Conservation (phyloP, 35 echinoderm and acorn worm species). For the Heliocidaris erythrogramma region DNA sequence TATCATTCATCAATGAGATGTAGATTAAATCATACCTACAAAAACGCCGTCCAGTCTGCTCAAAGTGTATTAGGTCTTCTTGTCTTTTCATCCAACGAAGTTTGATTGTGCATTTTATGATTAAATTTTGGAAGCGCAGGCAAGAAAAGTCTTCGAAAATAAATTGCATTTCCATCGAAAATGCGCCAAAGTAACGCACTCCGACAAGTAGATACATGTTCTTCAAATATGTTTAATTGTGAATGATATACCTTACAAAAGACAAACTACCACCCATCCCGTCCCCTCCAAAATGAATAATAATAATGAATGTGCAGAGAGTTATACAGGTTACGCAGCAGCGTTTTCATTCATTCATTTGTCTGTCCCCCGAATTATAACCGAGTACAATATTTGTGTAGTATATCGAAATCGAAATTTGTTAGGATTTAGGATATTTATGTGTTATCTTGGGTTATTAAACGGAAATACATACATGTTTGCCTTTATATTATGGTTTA, state of each 20-base stretch:
- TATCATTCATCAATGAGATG: not conserved
- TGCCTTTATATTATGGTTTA: too few relatives aligned
- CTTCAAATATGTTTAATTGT: not conserved
- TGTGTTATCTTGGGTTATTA: too few relatives aligned
- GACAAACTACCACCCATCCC: not conserved
- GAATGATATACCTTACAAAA: not conserved
- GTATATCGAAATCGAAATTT: too few relatives aligned
- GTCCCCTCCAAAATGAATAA: too few relatives aligned
- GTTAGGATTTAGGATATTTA: too few relatives aligned
- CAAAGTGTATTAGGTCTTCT: not conserved
- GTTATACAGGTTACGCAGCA: too few relatives aligned
- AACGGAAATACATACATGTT: too few relatives aligned
- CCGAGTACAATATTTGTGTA: too few relatives aligned
- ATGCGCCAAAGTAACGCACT: not conserved
- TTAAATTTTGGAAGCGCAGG: not conserved
- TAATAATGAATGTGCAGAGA: too few relatives aligned
- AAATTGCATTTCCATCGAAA: not conserved
- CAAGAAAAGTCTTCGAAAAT: not conserved
- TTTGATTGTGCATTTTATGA: not conserved
- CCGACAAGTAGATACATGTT: not conserved
- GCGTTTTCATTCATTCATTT: too few relatives aligned
- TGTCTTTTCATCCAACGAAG: not conserved
- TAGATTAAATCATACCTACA: not conserved
- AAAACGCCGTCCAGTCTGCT: not conserved
- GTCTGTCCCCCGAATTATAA: too few relatives aligned